phyloP scores from a whole-genome alignment of 92 coral and sea anemone species.

The Zoanthus sansibaricus region DNA sequence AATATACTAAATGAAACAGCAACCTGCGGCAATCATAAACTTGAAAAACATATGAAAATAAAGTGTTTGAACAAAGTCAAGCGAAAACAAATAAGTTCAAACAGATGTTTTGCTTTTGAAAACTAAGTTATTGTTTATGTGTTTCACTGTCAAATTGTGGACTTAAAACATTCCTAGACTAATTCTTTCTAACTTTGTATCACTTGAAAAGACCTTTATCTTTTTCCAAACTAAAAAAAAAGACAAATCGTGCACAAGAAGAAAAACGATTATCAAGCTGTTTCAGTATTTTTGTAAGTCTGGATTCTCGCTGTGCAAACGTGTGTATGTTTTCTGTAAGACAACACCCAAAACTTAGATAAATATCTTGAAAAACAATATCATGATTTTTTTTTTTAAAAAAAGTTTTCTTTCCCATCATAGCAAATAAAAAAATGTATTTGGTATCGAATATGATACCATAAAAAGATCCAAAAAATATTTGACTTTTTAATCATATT shows the following conservation, averaged over 20 bases:
- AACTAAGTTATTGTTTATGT: background rate
- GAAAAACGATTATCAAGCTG: background rate
- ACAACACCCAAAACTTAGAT: background rate
- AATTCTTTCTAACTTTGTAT: background rate
- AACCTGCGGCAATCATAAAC: background rate
- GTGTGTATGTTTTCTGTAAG: background rate
- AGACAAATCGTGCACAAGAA: background rate
- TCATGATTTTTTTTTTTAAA: background rate
- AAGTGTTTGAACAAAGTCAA: background rate
- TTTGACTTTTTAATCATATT: background rate
- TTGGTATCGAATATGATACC: too few relatives aligned
- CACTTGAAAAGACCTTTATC: background rate
- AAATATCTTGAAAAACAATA: background rate
- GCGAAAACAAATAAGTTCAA: background rate
- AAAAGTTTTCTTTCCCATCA: background rate
- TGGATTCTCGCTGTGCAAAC: background rate
- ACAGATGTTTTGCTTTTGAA: background rate
- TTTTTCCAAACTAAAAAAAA: background rate
- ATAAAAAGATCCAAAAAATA: background rate
- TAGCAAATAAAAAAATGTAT: background rate
- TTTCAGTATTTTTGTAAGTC: background rate
- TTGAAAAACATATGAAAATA: background rate
- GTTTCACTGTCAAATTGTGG: background rate
- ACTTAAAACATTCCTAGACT: background rate
- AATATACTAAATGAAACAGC: constrained; percentile 22